Evolutionary conservation across 2,113 vertebrate species (phyloP).

Genomic region (Aleadryas rufinucha): DNA sequence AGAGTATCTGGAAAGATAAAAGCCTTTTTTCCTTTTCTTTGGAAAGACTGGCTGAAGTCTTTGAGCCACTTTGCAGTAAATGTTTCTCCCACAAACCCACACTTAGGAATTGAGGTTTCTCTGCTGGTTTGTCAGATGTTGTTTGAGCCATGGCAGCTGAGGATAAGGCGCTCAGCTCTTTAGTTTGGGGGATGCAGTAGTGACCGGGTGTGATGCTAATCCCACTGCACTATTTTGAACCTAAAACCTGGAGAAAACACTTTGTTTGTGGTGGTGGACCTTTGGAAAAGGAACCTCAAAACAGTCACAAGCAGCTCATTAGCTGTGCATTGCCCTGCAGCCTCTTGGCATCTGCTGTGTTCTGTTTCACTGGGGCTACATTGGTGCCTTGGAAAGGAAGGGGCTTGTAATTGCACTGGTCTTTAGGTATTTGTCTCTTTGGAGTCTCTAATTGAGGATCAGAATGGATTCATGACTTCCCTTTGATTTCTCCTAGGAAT

Average conservation of each 20-base stretch:
- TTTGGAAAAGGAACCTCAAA: neutral
- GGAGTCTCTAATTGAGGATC: neutral
- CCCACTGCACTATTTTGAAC: neutral
- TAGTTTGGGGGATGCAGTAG: neutral
- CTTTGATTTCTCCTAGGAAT: conserved; percentile 10
- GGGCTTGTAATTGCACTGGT: neutral
- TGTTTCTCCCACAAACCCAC: neutral
- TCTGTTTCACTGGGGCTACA: neutral
- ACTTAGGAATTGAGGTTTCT: neutral
- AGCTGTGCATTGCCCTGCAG: neutral
- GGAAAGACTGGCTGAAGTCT: neutral
- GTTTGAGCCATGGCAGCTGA: neutral
- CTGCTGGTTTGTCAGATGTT: neutral
- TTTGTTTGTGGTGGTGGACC: neutral
- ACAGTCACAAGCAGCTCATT: neutral
- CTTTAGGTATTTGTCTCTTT: neutral
- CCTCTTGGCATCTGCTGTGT: neutral
- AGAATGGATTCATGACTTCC: neutral
- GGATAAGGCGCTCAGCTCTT: neutral
- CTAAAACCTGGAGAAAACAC: neutral
- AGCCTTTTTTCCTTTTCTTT: neutral
- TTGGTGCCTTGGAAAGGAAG: neutral
- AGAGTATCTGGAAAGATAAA: neutral
- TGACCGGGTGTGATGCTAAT: neutral
- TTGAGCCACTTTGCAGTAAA: neutral